A percentile compares a stretch with the other conserved stretches of the same genome.
Conservation (phyloP, 2,113 vertebrate species). For the Xiphorhynchus elegans region DNA sequence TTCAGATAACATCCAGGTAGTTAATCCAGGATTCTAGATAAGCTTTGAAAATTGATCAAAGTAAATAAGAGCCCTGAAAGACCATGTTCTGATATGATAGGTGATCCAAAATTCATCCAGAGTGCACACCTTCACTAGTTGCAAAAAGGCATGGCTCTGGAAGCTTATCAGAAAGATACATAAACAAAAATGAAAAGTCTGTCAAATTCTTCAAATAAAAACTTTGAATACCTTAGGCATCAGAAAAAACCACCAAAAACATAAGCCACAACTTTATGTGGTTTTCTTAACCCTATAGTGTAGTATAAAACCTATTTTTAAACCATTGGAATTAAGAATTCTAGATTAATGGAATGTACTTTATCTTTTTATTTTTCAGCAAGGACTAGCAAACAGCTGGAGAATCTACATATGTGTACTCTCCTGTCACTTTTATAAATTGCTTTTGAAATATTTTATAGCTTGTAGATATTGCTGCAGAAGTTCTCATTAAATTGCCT, state of each 20-base stretch:
- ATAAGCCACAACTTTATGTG: not conserved
- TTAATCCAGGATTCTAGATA: not conserved
- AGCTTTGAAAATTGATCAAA: not conserved
- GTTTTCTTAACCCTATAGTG: not conserved
- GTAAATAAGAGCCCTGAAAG: not conserved
- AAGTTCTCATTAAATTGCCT: not conserved
- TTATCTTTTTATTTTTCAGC: not conserved
- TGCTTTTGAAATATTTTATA: not conserved
- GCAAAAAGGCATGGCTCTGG: not conserved
- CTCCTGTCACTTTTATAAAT: slow-evolving; percentile 13
- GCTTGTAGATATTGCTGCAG: not conserved
- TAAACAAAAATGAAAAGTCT: not conserved
- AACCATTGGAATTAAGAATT: not conserved
- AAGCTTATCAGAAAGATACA: not conserved
- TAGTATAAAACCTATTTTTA: not conserved
- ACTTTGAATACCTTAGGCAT: not conserved
- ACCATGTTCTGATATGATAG: not conserved
- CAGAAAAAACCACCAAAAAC: not conserved
- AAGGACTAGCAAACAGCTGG: not conserved
- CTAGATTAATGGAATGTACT: not conserved
- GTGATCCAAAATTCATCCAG: not conserved
- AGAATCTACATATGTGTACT: not conserved
- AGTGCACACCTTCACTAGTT: not conserved
- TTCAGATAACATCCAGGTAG: not conserved
- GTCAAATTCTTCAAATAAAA: not conserved